Base-by-base conservation (phyloP, 1,140 invertebrate species). In the Sycobia sp. region DNA sequence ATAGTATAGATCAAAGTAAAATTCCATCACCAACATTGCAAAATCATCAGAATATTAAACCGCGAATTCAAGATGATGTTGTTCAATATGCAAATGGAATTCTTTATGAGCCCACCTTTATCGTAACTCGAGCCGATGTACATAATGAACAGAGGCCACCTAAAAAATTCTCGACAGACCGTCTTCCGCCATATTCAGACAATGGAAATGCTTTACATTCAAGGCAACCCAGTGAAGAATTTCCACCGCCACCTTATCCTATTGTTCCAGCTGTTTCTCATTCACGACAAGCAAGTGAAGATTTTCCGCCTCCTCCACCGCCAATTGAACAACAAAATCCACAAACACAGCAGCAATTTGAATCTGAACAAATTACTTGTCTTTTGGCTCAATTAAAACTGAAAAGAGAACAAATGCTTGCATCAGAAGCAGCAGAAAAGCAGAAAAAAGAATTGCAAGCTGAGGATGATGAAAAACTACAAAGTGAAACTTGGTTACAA, bases 281-380 rank as follows among this genome's bases (percentile, higher is more conserved):
- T 74, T 94, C 91, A 1, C 84, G 91, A 58, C 92, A 95, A 77
- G 86, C 90, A 0, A 94, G 92, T 78, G 91, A 94, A 79, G 92
- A 95, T 68, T 95, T 95, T 69, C 92, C 92, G 34, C 92, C 92
- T 18, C 92, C 92, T 29, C 92, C 92, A 2, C 88, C 91, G 1
- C 89, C 90, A 3, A 82, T 91, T 43, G 89, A 91, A 62, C 78
- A 89, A 68, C 85, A 83, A 39, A 78, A 83, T 1, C 34, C 23
- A 8, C 70, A 46, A 47, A 59, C 16, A 0, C 43, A 72, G 0
- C 66, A 71, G 32, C 66, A 69, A 66, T 66, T 68, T 23, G 76
- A 71, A 61, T 73, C 56, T 51, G 81, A 77, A 65, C 83, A 72
- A 60, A 79, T 86, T 14, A 87, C 83, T 39, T 86, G 79, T 69